Conservation (phyloP, 2,113 vertebrate species). For the Galeopterus variegatus region DNA sequence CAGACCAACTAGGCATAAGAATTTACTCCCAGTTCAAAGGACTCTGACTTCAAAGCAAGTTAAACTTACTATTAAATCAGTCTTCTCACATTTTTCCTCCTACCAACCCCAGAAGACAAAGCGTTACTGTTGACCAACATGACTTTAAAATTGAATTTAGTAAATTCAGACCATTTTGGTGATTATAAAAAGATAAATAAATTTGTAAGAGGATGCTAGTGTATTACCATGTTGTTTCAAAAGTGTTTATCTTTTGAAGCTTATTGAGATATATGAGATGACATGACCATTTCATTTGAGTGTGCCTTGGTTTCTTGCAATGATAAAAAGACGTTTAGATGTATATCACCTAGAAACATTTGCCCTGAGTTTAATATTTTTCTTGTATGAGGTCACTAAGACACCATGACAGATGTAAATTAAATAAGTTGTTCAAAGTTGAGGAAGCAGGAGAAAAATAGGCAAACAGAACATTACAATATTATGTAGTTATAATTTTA, state of each 20-base stretch:
- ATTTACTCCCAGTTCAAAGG: conserved; percentile 63
- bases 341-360: not conserved
- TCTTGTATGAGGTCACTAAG: not conserved
- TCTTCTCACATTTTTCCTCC: conserved; percentile 27
- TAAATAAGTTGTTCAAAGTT: not conserved
- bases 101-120: conserved; percentile 9
- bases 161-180: not conserved
- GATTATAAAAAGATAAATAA: not conserved
- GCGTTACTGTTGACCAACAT: not conserved
- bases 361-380: conserved; percentile 26
- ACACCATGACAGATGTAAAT: not conserved
- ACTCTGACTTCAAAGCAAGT: conserved; percentile 47
- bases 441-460: not conserved
- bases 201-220: not conserved
- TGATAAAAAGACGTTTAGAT: conserved; percentile 32
- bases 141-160: not conserved
- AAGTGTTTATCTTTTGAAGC: not conserved
- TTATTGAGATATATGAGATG: not conserved
- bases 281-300: not conserved
- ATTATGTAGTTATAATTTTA: not conserved
- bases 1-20: not conserved
- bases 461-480: not conserved
- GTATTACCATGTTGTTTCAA: not conserved
- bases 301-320: conserved; percentile 30
- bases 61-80: conserved; percentile 17